A percentile compares a stretch with the other conserved stretches of the same genome.
These are phyloP conservation scores for Hermatobates lingyangjiaoensis DNA, from an alignment of 1,140 invertebrate species.

Conservation along the genomic window DNA sequence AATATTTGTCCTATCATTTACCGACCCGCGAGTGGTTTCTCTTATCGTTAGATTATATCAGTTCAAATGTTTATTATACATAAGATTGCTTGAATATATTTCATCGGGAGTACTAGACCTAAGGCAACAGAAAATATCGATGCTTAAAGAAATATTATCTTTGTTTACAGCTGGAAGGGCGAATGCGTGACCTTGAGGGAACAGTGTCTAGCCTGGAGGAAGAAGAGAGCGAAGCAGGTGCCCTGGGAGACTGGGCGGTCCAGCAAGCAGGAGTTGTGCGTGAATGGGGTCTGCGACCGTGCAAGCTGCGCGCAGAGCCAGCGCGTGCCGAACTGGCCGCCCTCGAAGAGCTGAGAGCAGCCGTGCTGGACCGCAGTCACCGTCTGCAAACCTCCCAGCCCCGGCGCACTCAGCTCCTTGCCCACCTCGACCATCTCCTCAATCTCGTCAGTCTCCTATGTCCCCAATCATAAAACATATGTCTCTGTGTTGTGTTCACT, in stretches of 20 bases:
- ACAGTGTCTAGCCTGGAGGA: neutral
- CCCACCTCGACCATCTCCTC: too few species aligned
- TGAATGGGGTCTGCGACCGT: conserved; percentile 63
- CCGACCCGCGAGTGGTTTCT: too few species aligned
- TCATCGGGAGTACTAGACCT: too few species aligned
- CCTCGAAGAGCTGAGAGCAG: conserved; percentile 36
- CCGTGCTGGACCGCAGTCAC: conserved; percentile 20
- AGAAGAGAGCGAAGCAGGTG: neutral
- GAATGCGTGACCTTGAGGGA: neutral
- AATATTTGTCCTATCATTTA: too few species aligned
- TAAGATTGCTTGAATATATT: too few species aligned
- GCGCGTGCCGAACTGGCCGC: conserved; percentile 67
- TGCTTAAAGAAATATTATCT: too few species aligned
- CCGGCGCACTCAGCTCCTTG: conserved; percentile 23
- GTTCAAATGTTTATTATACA: too few species aligned
- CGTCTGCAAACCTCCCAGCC: conserved; percentile 3
- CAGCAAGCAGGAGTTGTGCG: conserved; percentile 18
- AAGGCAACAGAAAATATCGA: too few species aligned
- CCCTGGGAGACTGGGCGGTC: neutral
- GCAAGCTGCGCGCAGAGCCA: conserved; percentile 68
- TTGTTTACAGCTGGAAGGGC: neutral
- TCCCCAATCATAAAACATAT: too few species aligned
- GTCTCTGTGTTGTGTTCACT: too few species aligned
- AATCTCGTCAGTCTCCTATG: too few species aligned
- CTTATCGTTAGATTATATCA: too few species aligned